Evolutionary conservation across 1,140 invertebrate species (phyloP).

Genomic region (Apis laboriosa): DNA sequence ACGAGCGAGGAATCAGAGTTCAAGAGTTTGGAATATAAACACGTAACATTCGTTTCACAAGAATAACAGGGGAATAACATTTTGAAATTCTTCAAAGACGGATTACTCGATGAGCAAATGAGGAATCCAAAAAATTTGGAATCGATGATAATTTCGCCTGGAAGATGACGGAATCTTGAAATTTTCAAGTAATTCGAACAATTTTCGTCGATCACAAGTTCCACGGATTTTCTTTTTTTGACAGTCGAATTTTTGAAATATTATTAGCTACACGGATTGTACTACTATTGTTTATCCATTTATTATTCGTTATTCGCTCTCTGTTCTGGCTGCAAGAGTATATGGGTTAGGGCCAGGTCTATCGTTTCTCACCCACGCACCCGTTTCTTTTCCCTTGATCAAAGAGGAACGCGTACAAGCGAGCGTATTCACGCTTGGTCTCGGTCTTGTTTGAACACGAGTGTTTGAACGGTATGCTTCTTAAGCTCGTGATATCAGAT

Average conservation of each 20-base stretch:
- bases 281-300: constrained; percentile 39
- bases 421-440: background rate
- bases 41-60: too few species aligned
- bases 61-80: too few species aligned
- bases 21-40: too few species aligned
- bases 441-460: background rate
- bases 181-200: too few species aligned
- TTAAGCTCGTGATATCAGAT: background rate
- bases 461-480: background rate
- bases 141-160: background rate
- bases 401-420: constrained; percentile 22
- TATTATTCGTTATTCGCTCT: constrained; percentile 58
- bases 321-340: constrained; percentile 69
- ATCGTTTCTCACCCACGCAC: constrained; percentile 62
- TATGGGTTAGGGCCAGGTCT: constrained; percentile 74
- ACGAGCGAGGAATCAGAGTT: too few species aligned
- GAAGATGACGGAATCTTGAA: too few species aligned
- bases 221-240: background rate
- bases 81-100: too few species aligned
- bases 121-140: too few species aligned
- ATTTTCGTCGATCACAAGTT: too few species aligned
- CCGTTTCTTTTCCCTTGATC: constrained; percentile 44
- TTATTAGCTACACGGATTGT: constrained; percentile 15
- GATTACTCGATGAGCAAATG: too few species aligned
- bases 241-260: background rate